phyloP scores from a whole-genome alignment of 2,797 vertebrate species.

The Cyclopterus lumpus region DNA sequence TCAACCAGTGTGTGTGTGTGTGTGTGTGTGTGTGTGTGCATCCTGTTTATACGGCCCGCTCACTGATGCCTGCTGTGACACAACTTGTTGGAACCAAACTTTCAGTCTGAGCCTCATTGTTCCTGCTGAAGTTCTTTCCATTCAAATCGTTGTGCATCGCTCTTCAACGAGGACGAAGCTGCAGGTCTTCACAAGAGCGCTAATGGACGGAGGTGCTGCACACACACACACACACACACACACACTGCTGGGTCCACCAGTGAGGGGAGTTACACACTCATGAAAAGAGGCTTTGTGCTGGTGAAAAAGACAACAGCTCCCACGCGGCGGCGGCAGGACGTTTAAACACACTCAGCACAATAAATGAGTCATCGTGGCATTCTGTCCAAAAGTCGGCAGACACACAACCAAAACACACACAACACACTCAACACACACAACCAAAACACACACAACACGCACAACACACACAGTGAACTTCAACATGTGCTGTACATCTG shows the following conservation, averaged over 20 bases:
- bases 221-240: background rate
- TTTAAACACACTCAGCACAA: conserved; percentile 48
- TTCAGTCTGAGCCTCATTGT: conserved; percentile 8
- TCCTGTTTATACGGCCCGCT: conserved; percentile 61
- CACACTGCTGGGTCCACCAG: conserved; percentile 33
- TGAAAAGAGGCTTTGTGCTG: conserved; percentile 73
- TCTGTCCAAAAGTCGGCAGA: conserved; percentile 37
- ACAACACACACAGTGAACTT: conserved; percentile 23
- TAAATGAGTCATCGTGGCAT: conserved; percentile 32
- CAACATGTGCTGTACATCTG: conserved; percentile 2
- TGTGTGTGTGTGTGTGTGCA: conserved; percentile 28
- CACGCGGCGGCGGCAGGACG: conserved; percentile 47
- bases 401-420: conserved; percentile 28
- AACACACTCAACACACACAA: conserved; percentile 7
- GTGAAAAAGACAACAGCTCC: conserved; percentile 57
- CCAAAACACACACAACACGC: conserved; percentile 9
- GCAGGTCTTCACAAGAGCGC: background rate
- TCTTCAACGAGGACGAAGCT: conserved; percentile 9
- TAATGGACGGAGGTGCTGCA: background rate
- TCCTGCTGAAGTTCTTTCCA: conserved; percentile 1
- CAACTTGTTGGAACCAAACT: conserved; percentile 12
- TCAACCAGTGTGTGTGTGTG: conserved; percentile 17
- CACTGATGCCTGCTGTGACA: conserved; percentile 29
- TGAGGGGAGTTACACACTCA: conserved; percentile 44
- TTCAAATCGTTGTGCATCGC: conserved; percentile 23